Percentiles rank a stretch among this genome's conserved stretches.
Conservation (phyloP, 2,888 invertebrate genomes). For the Pemphredon lugubris region DNA sequence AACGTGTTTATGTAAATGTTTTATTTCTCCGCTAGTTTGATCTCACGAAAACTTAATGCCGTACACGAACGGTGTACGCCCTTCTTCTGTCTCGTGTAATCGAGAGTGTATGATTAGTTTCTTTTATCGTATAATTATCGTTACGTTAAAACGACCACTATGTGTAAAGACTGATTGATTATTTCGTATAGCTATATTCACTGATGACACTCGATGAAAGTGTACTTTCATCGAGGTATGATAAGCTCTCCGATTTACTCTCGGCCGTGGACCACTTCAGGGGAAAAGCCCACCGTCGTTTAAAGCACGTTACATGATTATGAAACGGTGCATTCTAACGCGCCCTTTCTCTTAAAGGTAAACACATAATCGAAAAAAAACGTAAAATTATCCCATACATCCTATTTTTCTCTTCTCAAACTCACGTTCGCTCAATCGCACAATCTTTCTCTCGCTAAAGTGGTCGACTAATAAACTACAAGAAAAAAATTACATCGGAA, state of each 20-base stretch:
- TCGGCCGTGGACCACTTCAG: conserved; percentile 11
- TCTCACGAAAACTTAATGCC: too few relatives aligned
- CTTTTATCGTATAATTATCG: conserved; percentile 54
- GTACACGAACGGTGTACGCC: too few relatives aligned
- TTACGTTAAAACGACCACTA: conserved; percentile 64
- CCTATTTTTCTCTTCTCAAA: conserved; percentile 3
- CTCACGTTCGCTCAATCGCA: conserved; percentile 25
- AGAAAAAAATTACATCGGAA: conserved; percentile 67
- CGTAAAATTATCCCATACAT: conserved; percentile 12
- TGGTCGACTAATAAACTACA: conserved; percentile 55
- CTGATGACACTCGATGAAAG: conserved; percentile 48
- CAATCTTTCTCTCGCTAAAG: conserved; percentile 33
- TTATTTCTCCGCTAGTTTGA: too few relatives aligned
- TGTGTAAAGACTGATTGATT: conserved; percentile 65
- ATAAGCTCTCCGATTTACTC: conserved; percentile 65
- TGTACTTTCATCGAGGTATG: conserved; percentile 36
- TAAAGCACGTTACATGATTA: conserved; percentile 59
- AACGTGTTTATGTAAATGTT: conserved; percentile 24
- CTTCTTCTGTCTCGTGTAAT: conserved; percentile 16
- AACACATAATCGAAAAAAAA: conserved; percentile 43
- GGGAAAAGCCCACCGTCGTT: conserved; percentile 28
- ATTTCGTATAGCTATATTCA: conserved; percentile 59
- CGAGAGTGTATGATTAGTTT: conserved; percentile 55
- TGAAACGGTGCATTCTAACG: conserved; percentile 29
- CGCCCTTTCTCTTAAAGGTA: conserved; percentile 25